phyloP scores from a whole-genome alignment of 2,888 invertebrate genomes.

The Leptopterna dolabrata region DNA sequence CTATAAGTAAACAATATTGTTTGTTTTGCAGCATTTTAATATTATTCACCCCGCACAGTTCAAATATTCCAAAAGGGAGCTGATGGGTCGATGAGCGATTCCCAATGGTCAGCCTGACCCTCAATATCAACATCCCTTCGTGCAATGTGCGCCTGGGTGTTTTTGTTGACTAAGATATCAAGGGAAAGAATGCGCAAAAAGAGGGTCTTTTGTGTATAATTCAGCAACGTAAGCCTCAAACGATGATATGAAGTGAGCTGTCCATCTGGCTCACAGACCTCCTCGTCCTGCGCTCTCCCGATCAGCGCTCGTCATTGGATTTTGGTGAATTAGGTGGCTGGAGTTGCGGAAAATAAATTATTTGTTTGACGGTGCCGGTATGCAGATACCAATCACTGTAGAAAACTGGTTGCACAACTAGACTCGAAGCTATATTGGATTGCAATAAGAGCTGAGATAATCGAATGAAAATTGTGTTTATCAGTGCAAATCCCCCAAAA shows the following conservation, averaged over 20 bases:
- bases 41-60: background rate
- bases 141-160: background rate
- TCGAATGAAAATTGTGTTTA: no score
- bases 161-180: slow-evolving; percentile 11
- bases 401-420: no score
- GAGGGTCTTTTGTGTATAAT: background rate
- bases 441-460: no score
- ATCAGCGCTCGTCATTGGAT: no score
- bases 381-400: no score
- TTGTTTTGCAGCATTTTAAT: background rate
- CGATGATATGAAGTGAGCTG: background rate
- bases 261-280: background rate
- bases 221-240: background rate
- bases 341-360: no score
- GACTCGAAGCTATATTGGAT: no score
- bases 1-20: background rate
- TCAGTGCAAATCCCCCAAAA: no score
- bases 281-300: no score
- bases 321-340: no score
- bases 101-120: background rate
- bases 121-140: background rate
- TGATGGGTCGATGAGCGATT: background rate
- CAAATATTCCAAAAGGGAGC: background rate
- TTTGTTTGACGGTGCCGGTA: no score
- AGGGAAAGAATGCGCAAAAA: background rate